Evolutionary conservation across 2,797 vertebrate species (phyloP), one percentile per base, ranked within the genome.

Genomic region (Trematomus bernacchii): DNA sequence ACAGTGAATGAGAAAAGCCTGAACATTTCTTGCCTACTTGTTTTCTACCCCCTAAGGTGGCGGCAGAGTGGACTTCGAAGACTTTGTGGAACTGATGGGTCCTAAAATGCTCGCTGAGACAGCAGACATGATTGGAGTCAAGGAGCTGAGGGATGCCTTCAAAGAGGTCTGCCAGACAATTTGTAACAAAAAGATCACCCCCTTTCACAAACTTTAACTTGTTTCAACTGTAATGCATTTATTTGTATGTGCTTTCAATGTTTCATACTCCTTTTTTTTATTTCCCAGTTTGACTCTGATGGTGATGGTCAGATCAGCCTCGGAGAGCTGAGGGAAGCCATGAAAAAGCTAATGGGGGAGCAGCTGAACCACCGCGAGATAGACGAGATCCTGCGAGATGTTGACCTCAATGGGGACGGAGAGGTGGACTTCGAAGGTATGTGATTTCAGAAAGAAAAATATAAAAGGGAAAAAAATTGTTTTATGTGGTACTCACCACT

Each of bases 41-140:
- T 55, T 30, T 59, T 54, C 13, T 61, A 65, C 1, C 30, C 66
- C 44, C 83, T 46, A 42, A 95, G 57, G 52, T 33, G 98, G 98
- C 0, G 98, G 98, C 65, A 96, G 96, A 91, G 97, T 99, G 77
- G 98, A 99, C 91, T 97, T 98, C 78, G 98, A 99, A 9, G 98
- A 99, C 87, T 99, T 99, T 23, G 96, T 99, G 87, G 97, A 99
- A 69, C 90, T 99, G 82, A 99, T 99, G 97, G 98, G 98, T 50
- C 98, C 98, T 50, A 99, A 99, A 88, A 96, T 99, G 96, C 91
- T 99, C 48, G 98, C 98, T 0, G 98, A 99, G 91, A 99, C 98
- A 0, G 98, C 97, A 0, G 97, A 99, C 68, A 99, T 99, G 98
- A 98, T 99, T 0, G 98, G 98, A 0, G 96, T 99, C 67, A 96